A percentile compares a stretch with the other conserved stretches of the same genome.
Conservation (phyloP, 2,888 invertebrate genomes). For the Clanis bilineata region DNA sequence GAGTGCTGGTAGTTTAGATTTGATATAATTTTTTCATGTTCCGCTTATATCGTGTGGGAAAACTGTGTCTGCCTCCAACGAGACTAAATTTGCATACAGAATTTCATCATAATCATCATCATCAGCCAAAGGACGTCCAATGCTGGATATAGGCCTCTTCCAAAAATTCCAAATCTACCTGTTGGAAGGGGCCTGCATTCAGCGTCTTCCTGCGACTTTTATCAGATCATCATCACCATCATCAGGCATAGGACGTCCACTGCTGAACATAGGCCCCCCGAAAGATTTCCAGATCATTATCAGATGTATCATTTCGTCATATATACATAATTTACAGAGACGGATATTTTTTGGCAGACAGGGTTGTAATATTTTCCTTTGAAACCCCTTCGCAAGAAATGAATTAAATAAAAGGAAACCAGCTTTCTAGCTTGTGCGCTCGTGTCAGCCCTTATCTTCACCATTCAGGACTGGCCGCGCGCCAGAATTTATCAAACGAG, state of each 20-base stretch:
- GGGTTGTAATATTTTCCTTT: background rate
- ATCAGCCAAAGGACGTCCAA: background rate
- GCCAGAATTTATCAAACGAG: conserved; percentile 53
- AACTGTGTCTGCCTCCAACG: no score
- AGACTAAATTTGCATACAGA: no score
- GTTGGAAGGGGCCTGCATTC: background rate
- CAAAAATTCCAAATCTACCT: background rate
- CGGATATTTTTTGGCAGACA: no score
- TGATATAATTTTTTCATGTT: no score
- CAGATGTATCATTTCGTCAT: no score
- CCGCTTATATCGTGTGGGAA: no score
- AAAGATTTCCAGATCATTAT: no score
- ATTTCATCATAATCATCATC: background rate
- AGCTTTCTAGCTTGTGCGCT: conserved; percentile 20
- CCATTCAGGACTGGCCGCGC: conserved; percentile 41
- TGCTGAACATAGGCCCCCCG: no score
- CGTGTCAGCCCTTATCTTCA: conserved; percentile 41
- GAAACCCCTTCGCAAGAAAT: background rate
- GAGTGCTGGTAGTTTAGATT: no score
- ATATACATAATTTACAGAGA: no score
- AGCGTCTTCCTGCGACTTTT: background rate
- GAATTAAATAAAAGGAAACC: background rate
- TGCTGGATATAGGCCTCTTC: background rate
- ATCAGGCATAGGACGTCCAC: no score
- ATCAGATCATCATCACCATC: background rate